phyloP scores from a whole-genome alignment of 2,113 vertebrate genomes.

The Epinephelus lanceolatus region DNA sequence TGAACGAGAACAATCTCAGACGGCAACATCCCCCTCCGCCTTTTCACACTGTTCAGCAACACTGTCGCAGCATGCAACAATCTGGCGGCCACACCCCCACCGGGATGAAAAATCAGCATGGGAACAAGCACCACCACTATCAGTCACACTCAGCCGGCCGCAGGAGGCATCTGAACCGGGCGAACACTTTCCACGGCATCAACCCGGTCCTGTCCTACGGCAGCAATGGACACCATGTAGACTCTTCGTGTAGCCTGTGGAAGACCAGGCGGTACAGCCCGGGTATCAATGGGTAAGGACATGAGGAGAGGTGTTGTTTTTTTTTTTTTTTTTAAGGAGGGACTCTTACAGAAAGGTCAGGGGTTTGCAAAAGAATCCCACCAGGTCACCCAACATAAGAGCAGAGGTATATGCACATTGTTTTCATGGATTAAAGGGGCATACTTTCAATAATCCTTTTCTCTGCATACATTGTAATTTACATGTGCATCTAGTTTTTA shows the following conservation, averaged over 20 bases:
- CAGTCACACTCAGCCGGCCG: constrained; percentile 83
- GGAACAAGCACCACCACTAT: constrained; percentile 75
- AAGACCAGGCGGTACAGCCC: constrained; percentile 92
- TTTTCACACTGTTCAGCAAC: constrained; percentile 61
- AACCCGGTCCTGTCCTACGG: constrained; percentile 88
- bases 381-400: neutral
- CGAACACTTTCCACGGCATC: constrained; percentile 93
- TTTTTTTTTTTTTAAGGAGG: neutral
- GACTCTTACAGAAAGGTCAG: neutral
- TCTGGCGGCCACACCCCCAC: constrained; percentile 81
- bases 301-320: neutral
- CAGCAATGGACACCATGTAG: constrained; percentile 71
- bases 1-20: constrained; percentile 69
- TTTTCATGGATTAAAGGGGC: neutral
- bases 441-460: neutral
- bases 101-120: constrained; percentile 74
- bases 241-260: constrained; percentile 92
- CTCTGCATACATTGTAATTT: neutral
- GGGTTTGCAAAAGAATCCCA: no score
- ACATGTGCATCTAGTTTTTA: neutral
- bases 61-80: constrained; percentile 79
- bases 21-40: constrained; percentile 58
- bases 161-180: constrained; percentile 94
- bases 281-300: constrained; percentile 93
- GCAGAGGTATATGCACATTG: neutral